Base-by-base conservation (phyloP, 1,140 invertebrate species). In the Dendroctonus valens region DNA sequence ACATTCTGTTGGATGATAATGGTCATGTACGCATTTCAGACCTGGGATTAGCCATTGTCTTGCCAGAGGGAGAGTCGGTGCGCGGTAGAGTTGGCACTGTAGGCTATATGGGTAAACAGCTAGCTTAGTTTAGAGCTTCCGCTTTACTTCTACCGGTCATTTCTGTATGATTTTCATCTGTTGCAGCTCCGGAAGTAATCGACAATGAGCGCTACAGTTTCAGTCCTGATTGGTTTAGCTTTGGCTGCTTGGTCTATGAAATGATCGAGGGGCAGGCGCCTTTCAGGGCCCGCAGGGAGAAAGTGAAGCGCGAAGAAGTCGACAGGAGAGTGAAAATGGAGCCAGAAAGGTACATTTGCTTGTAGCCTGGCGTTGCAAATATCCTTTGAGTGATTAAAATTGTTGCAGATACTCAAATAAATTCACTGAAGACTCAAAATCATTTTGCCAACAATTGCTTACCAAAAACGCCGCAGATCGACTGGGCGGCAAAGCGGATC, bases 201-300 rank as follows among this genome's bases (percentile, higher is more conserved):
- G 96, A 98, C 81, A 99, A 99, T 82, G 96, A 99, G 79, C 91
- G 94, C 72, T 99, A 99, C 78, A 94, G 95, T 42, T 99, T 94
- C 78, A 96, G 94, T 68, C 96, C 97, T 5, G 97, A 99, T 81
- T 99, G 96, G 96, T 99, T 99, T 82, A 98, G 97, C 75, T 94
- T 99, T 75, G 97, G 97, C 5, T 99, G 97, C 81, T 85, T 99
- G 38, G 84, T 99, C 59, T 99, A 95, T 79, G 97, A 99, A 82
- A 99, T 99, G 97, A 97, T 99, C 72, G 97, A 99, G 80, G 97
- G 97, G 6, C 93, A 97, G 75, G 95, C 97, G 39, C 97, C 97
- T 7, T 99, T 99, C 82, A 84, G 89, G 5, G 88, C 88, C n/a
- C 81, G 89, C 5, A 89, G 90, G 74, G 89, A 91, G 75, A 90